phyloP scores from a whole-genome alignment of 2,888 invertebrate genomes.

The Lithophane socia region DNA sequence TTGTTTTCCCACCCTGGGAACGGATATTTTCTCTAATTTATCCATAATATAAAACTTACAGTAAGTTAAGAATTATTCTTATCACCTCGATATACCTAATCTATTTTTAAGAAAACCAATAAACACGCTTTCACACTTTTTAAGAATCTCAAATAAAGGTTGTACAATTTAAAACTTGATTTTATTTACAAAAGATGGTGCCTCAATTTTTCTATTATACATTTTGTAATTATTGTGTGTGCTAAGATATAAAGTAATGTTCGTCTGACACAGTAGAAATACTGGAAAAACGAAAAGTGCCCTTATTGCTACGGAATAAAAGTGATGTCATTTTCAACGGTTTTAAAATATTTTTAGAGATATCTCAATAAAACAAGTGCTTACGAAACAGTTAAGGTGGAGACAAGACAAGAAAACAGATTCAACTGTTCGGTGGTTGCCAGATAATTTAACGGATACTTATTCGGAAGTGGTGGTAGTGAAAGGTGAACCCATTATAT shows the following conservation, averaged over 20 bases:
- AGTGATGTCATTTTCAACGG: not conserved
- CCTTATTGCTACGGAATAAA: not conserved
- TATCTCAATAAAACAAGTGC: no score
- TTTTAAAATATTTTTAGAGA: not conserved
- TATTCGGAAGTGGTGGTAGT: no score
- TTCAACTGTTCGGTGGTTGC: not conserved
- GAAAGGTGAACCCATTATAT: no score
- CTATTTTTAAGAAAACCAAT: not conserved
- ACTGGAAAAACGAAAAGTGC: not conserved
- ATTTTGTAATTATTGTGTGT: no score
- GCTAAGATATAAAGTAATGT: no score
- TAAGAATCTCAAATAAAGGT: conserved; percentile 35
- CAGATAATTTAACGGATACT: not conserved
- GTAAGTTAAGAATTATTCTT: not conserved
- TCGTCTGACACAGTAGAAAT: not conserved
- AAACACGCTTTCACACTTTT: conserved; percentile 2
- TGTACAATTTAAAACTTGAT: conserved; percentile 11
- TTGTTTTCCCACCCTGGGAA: not conserved
- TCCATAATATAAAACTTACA: not conserved
- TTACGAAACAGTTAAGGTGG: no score
- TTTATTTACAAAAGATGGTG: not conserved
- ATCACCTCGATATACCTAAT: not conserved
- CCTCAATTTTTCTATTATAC: not conserved
- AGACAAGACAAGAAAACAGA: no score
- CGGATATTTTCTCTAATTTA: not conserved